These are phyloP conservation scores for Coptotermes formosanus DNA, from an alignment of 1,140 invertebrate genomes.

Conservation along the genomic window DNA sequence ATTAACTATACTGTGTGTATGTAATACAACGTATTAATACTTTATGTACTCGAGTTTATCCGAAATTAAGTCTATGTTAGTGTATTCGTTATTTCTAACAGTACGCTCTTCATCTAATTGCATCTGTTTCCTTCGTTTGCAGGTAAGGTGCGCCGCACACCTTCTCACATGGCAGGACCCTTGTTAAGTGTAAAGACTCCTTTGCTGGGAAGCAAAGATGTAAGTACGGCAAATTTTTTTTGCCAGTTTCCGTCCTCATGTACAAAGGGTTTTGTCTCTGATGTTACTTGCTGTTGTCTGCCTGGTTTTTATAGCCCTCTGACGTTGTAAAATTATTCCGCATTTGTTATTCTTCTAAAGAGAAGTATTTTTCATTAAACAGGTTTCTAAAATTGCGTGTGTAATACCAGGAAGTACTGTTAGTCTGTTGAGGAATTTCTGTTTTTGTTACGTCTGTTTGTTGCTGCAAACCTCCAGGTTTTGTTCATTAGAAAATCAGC, in stretches of 20 bases:
- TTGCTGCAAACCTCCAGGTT: background rate
- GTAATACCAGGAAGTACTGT: background rate
- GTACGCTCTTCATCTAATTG: background rate
- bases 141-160: background rate
- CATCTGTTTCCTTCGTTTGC: background rate
- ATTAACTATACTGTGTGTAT: background rate
- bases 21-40: background rate
- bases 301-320: background rate
- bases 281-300: background rate
- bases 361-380: background rate
- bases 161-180: background rate
- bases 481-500: background rate
- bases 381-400: background rate
- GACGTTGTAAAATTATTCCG: background rate
- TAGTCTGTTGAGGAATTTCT: background rate
- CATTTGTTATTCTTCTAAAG: background rate
- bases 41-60: background rate
- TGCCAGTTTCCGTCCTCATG: background rate
- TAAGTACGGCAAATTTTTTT: background rate
- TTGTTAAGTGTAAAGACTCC: background rate
- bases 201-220: background rate
- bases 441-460: background rate
- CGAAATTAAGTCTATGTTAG: background rate
- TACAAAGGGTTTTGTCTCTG: background rate
- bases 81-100: background rate